Base-by-base conservation (phyloP, 2,797 vertebrate species). In the Aselliscus stoliczkanus region DNA sequence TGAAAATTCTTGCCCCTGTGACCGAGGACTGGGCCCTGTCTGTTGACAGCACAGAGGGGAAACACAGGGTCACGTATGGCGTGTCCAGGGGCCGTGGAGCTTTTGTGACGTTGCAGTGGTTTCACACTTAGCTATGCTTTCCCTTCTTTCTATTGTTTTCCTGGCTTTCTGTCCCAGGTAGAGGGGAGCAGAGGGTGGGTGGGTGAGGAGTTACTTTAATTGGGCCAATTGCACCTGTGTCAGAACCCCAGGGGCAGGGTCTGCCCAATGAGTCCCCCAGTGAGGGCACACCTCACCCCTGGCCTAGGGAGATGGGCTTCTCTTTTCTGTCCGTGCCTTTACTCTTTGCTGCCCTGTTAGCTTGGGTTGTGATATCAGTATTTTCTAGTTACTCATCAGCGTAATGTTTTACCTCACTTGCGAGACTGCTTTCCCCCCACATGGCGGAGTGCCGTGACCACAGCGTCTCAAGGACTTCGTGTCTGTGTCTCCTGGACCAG, bases 1-100 rank as follows among this genome's bases (percentile, higher is more conserved):
- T 60, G 37, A 70, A 72, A 37, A n/a, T 47, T 93, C 80, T 60
- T 84, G 69, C 64, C 34, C n/a, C 1, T 15, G 77, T 88, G 93
- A 47, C 79, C 0, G 0, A 79, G 60, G 88, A 23, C 92, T 86
- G 88, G 56, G 25, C n/a, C n/a, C 31, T 23, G 27, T 56, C 31
- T 60, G 64, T 75, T 80, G 90, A 79, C 39, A 82, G 54, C 42
- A 64, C 10, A 37, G 37, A 37, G 17, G 50, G n/a, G 5, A 27
- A 34, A 44, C 4, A 52, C 37, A 15, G 34, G 79, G 75, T 69
- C 27, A 17, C 4, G 10, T 34, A 14, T 64, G 50, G 56, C 7
- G 42, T 13, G 6, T 54, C 27, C 7, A 17, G 1, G 50, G 70
- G 29, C 29, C 4, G 4, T 1, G 1, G 34, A 65, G n/a, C 31